Percentiles rank a stretch among this genome's conserved stretches.
phyloP scores from a whole-genome alignment of 2,113 vertebrate genomes.

The Cyphotilapia sp. region DNA sequence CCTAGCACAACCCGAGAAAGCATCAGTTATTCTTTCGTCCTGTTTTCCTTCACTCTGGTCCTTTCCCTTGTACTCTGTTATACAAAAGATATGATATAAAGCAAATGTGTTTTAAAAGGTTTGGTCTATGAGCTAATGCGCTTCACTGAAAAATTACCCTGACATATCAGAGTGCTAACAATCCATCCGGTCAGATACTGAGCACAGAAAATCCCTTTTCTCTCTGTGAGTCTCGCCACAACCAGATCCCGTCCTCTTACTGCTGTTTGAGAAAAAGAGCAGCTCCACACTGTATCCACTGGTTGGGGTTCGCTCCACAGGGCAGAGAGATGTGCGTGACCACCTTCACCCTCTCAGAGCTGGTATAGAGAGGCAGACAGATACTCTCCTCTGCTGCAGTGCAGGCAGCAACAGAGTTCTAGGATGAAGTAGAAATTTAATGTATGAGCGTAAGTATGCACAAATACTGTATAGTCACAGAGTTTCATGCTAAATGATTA shows the following conservation, averaged over 20 bases:
- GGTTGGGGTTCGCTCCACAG: slow-evolving; percentile 80
- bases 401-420: slow-evolving; percentile 75
- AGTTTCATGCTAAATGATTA: background rate
- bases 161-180: background rate
- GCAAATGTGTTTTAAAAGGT: background rate
- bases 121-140: background rate
- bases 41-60: background rate
- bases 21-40: background rate
- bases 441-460: background rate
- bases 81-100: background rate
- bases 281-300: slow-evolving; percentile 91
- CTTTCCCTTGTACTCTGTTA: background rate
- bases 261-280: slow-evolving; percentile 91
- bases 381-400: slow-evolving; percentile 79
- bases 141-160: background rate
- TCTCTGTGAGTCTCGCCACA: background rate
- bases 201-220: background rate
- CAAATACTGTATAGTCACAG: background rate
- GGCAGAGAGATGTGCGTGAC: slow-evolving; percentile 87
- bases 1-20: background rate
- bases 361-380: slow-evolving; percentile 86
- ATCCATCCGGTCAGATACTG: background rate
- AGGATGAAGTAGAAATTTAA: background rate
- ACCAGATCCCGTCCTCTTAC: slow-evolving; percentile 37
- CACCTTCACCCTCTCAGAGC: slow-evolving; percentile 81